Base-by-base conservation (phyloP, 2,797 vertebrate species). In the Smutsia gigantea region DNA sequence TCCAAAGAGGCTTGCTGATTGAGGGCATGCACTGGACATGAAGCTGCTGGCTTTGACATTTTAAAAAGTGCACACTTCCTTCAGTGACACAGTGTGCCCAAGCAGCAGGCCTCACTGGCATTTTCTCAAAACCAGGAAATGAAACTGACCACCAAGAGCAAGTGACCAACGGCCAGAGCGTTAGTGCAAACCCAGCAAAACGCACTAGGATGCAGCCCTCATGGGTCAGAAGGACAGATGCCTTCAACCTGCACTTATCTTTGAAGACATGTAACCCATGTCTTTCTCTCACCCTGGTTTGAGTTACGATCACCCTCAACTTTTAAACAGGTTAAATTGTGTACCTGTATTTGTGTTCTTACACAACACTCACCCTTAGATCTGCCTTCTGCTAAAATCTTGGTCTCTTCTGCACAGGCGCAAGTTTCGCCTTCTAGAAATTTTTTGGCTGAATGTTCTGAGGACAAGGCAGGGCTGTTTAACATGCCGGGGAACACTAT, bases 131-230 rank as follows among this genome's bases (percentile, higher is more conserved):
- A 98, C 51, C 90, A 97, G 98, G 98, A 98, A 98, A 87, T 1
- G 98, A 98, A 98, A 98, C 98, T 98, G 97, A 77, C 94, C 95
- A 96, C 93, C 49, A 75, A 95, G 87, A 97, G 90, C 97, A 97
- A 97, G 88, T 97, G 98, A 98, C 98, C 97, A 39, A 81, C 84
- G 83, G 89, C 68, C 68, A 46, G 64, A 85, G 87, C 91, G 77
- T 61, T 90, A 78, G 72, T 97, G 97, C 98, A 97, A 92, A 96
- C 93, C 93, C 82, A 97, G 97, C 97, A 97, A 97, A 97, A 98
- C 95, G 55, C 15, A 31, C 7, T 78, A 59, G 55, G n/a, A 49
- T 6, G 29, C 86, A 31, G 86, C 83, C 87, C 29, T 78, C 27
- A 15, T 6, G 34, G 78, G 86, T 85, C 81, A 84, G 88, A 34